phyloP scores from a whole-genome alignment of 2,888 invertebrate genomes.

The Aphodius granarius region DNA sequence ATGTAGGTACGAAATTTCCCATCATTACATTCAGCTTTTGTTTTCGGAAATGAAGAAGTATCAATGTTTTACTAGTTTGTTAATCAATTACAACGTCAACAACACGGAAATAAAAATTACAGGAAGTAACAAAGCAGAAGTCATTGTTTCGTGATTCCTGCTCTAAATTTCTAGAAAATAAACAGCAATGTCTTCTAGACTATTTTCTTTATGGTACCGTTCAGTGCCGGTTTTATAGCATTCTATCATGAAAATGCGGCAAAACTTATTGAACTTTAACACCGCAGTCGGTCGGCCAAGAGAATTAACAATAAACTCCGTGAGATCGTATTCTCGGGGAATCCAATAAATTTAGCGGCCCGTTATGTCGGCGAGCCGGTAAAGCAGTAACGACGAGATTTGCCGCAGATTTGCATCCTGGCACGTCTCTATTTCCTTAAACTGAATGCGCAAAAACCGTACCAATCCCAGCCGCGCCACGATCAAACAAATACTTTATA shows the following conservation, averaged over 20 bases:
- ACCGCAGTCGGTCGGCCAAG: neutral
- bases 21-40: too few relatives aligned
- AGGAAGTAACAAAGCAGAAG: too few relatives aligned
- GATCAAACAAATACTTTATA: neutral
- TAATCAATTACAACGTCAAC: too few relatives aligned
- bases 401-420: neutral
- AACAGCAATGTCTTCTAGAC: neutral
- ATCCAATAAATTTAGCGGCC: constrained; percentile 9
- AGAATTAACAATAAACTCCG: constrained; percentile 13
- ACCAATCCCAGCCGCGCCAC: neutral
- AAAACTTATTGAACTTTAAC: neutral
- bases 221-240: neutral
- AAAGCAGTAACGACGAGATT: neutral
- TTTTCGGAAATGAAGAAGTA: too few relatives aligned
- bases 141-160: too few relatives aligned
- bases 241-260: neutral
- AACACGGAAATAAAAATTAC: too few relatives aligned
- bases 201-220: neutral
- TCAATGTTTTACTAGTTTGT: too few relatives aligned
- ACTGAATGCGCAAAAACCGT: neutral
- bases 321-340: neutral
- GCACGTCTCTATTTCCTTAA: neutral
- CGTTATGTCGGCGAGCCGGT: constrained; percentile 11
- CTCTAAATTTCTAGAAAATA: too few relatives aligned
- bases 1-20: too few relatives aligned